These are phyloP conservation scores for Corticium candelabrum DNA, from an alignment of 37 sponge, comb jelly and placozoan species.

Conservation along the genomic window DNA sequence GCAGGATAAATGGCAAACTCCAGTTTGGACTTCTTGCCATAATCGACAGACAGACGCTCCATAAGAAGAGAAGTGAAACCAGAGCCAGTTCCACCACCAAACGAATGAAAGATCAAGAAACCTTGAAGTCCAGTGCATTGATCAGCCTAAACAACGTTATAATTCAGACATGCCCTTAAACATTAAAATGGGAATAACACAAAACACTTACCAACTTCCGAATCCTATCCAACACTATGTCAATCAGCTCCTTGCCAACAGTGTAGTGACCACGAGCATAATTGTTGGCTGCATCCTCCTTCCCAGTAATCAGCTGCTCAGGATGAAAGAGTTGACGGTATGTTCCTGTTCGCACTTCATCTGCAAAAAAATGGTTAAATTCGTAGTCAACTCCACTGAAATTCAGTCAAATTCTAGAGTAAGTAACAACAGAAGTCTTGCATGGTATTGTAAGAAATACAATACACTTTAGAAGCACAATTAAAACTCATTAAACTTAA, in stretches of 20 bases:
- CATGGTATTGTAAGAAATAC: too few relatives aligned
- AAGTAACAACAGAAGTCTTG: too few relatives aligned
- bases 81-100: constrained; percentile 37
- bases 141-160: constrained; percentile 13
- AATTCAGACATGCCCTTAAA: not conserved
- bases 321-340: too few relatives aligned
- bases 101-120: constrained; percentile 30
- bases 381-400: not conserved
- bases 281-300: too few relatives aligned
- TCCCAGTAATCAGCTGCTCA: too few relatives aligned
- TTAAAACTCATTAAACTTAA: too few relatives aligned
- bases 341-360: constrained; percentile 69
- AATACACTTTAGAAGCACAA: too few relatives aligned
- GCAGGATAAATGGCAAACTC: constrained; percentile 49
- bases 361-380: not conserved
- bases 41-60: constrained; percentile 32
- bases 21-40: constrained; percentile 79
- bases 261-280: too few relatives aligned
- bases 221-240: not conserved
- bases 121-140: constrained; percentile 30
- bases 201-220: not conserved
- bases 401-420: too few relatives aligned
- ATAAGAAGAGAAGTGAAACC: constrained; percentile 27
- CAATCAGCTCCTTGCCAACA: not conserved
- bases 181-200: not conserved